Conservation (phyloP, 2,888 invertebrate species). For the Halictus ligatus region DNA sequence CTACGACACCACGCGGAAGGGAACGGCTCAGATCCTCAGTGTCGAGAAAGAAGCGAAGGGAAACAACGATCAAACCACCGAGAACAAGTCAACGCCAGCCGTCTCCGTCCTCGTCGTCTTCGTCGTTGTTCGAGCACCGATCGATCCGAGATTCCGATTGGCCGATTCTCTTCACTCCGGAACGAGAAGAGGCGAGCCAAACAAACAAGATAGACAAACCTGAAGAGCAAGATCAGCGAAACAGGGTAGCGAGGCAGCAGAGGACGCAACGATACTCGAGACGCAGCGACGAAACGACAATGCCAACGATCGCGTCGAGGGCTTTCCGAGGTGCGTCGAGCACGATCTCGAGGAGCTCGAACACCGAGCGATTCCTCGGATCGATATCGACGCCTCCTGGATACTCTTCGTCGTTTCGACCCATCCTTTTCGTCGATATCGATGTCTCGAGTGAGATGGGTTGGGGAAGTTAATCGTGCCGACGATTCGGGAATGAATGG, state of each 20-base stretch:
- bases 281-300: constrained; percentile 27
- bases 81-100: constrained; percentile 27
- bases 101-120: constrained; percentile 33
- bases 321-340: constrained; percentile 24
- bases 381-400: constrained; percentile 7
- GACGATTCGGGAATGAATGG: neutral
- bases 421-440: neutral
- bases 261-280: constrained; percentile 20
- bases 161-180: constrained; percentile 31
- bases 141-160: constrained; percentile 48
- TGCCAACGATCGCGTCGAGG: constrained; percentile 15
- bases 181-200: constrained; percentile 19
- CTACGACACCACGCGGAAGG: constrained; percentile 67
- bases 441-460: neutral
- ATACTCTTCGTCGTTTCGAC: neutral
- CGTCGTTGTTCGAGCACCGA: constrained; percentile 29
- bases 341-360: constrained; percentile 18
- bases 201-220: neutral
- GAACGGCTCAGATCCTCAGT: constrained; percentile 58
- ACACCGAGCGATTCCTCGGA: neutral
- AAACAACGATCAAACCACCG: constrained; percentile 40
- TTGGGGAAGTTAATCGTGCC: neutral
- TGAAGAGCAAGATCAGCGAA: neutral
- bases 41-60: constrained; percentile 51
- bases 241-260: neutral